These are phyloP conservation scores for Desmophyllum pertusum DNA, from an alignment of 92 coral and sea anemone species.

Conservation along the genomic window DNA sequence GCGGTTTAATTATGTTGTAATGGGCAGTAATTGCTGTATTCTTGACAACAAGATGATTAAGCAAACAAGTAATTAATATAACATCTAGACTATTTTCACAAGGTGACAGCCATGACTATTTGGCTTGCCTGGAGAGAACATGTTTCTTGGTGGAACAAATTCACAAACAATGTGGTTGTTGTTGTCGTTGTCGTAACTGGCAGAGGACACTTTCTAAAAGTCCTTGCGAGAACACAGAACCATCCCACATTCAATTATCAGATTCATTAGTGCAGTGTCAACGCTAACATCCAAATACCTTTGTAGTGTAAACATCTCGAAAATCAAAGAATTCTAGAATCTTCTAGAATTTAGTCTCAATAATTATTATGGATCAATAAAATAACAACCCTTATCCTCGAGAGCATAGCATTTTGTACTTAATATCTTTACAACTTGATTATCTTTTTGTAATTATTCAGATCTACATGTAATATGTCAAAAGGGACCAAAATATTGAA, in stretches of 20 bases:
- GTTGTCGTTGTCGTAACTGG: not conserved
- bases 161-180: not conserved
- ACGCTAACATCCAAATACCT: slow-evolving; percentile 14
- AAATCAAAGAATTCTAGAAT: not conserved
- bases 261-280: not conserved
- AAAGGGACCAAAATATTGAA: slow-evolving; percentile 1
- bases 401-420: not conserved
- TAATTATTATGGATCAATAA: not conserved
- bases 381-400: not conserved
- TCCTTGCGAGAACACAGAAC: not conserved
- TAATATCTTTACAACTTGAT: not conserved
- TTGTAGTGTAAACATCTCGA: slow-evolving; percentile 25
- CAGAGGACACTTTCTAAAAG: not conserved
- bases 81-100: not conserved
- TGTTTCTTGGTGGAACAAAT: not conserved
- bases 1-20: not conserved
- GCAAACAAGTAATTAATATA: not conserved
- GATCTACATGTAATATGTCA: no score
- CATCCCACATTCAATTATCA: not conserved
- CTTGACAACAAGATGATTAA: not conserved
- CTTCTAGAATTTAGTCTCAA: not conserved
- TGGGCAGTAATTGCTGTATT: not conserved
- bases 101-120: not conserved
- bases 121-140: not conserved
- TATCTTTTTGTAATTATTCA: not conserved